These are phyloP conservation scores for Dermatophagoides farinae DNA, from an alignment of 1,140 invertebrate genomes.

Conservation along the genomic window DNA sequence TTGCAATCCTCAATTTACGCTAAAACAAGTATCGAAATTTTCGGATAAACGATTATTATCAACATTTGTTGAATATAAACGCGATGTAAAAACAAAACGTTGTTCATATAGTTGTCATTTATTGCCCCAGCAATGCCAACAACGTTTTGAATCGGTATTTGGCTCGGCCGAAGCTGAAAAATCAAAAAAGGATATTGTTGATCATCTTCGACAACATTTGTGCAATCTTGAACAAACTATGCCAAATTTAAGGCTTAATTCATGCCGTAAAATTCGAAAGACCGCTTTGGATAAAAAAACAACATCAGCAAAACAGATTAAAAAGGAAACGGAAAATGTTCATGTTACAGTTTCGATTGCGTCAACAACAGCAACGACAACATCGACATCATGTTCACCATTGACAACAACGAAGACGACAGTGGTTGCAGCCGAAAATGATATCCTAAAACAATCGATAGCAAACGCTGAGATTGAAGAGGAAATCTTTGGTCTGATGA, in stretches of 20 bases:
- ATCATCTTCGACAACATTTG: neutral
- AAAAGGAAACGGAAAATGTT: neutral
- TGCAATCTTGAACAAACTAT: slow-evolving; percentile 2
- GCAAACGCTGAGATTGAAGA: too few relatives aligned
- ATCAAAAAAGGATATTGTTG: neutral
- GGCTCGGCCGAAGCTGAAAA: neutral
- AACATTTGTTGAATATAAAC: slow-evolving; percentile 30
- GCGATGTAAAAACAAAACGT: neutral
- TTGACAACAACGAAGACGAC: neutral
- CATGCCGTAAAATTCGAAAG: neutral
- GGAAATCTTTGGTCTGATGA: too few relatives aligned
- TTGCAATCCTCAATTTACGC: slow-evolving; percentile 11
- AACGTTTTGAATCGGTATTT: neutral
- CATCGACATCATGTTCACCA: neutral
- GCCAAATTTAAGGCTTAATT: neutral
- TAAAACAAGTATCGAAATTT: slow-evolving; percentile 31
- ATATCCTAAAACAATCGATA: neutral
- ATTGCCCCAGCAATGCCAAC: neutral
- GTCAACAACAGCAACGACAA: too few relatives aligned
- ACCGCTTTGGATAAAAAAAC: neutral
- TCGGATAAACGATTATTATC: slow-evolving; percentile 33
- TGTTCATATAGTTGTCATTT: neutral
- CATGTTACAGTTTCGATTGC: too few relatives aligned
- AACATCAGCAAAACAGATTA: neutral
- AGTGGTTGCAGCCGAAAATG: neutral